A percentile compares a stretch with the other conserved stretches of the same genome.
Evolutionary conservation across 2,113 vertebrate species (phyloP).

Genomic region (Dolichotis patagonum): DNA sequence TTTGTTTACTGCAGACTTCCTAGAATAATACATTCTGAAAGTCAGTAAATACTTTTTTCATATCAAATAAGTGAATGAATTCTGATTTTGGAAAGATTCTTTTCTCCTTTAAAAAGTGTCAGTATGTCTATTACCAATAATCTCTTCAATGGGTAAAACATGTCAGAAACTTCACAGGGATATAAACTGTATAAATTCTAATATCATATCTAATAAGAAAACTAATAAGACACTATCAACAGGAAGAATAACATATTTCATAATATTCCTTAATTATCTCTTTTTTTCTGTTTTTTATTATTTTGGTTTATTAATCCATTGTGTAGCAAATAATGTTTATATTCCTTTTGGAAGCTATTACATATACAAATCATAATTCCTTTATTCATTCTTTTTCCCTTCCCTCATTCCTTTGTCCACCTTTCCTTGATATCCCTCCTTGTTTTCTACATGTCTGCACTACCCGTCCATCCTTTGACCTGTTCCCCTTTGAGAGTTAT

Average conservation of each 20-base stretch:
- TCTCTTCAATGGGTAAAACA: background rate
- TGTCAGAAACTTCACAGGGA: background rate
- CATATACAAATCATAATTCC: background rate
- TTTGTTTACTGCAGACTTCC: background rate
- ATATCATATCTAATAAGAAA: background rate
- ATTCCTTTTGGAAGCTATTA: background rate
- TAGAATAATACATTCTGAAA: background rate
- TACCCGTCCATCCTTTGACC: background rate
- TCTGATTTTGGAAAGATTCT: background rate
- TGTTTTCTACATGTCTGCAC: background rate
- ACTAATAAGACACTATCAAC: no score
- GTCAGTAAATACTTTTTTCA: background rate
- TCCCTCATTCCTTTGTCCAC: background rate
- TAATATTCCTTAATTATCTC: background rate
- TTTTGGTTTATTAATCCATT: background rate
- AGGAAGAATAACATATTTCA: background rate
- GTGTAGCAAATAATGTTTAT: background rate
- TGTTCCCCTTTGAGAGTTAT: background rate
- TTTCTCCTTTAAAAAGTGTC: background rate
- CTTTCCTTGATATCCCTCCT: background rate
- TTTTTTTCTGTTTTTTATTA: background rate
- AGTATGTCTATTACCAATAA: conserved; percentile 7
- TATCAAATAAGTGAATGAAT: background rate
- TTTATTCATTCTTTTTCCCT: background rate
- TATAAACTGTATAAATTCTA: background rate